Evolutionary conservation across 1,140 invertebrate species (phyloP), one percentile per base, ranked within the genome.

Genomic region (Bemisia tabaci): DNA sequence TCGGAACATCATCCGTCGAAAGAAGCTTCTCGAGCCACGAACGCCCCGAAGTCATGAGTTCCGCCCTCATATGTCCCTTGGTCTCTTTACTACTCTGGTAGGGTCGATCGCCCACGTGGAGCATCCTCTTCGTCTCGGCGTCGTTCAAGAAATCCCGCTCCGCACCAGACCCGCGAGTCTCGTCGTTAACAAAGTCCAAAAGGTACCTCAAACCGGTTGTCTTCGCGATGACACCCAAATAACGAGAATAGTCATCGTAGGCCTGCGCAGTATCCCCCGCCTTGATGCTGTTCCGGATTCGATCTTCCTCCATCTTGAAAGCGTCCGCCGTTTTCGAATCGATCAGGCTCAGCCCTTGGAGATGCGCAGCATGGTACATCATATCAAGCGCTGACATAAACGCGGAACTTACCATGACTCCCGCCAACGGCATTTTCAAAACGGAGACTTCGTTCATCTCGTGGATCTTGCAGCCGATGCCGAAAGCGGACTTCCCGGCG

Each of bases 351-450:
- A 91, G 75, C 72, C 89, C 86, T 74, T 90, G 93, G 60, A 95
- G 81, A 77, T 90, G 91, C 70, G 88, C 84, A 11, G 88, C 86
- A 74, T 93, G 94, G 12, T 85, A 17, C 0, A 90, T 74, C 78
- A 92, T 90, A 74, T 89, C 84, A 25, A 84, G 78, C 0, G 91
- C 92, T 78, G 94, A 92, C 67, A 83, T 87, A 0, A 92, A 77
- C 0, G 91, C 92, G 78, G 94, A 92, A 0, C 91, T 92, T 73
- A 95, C 93, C 0, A 88, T 86, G 68, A 95, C 75, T 33, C 87
- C 88, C 83, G 73, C 85, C 78, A 22, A 79, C 81, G 76, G 90
- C 80, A 75, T 88, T 83, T 22, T 74, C 80, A 5, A 83, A 83
- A 73, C 85, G 87, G 5, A 87, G 84, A 63, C 75, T 2, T 22